Base-by-base conservation (phyloP, 2,888 invertebrate species). In the Cylloceria caligata region DNA sequence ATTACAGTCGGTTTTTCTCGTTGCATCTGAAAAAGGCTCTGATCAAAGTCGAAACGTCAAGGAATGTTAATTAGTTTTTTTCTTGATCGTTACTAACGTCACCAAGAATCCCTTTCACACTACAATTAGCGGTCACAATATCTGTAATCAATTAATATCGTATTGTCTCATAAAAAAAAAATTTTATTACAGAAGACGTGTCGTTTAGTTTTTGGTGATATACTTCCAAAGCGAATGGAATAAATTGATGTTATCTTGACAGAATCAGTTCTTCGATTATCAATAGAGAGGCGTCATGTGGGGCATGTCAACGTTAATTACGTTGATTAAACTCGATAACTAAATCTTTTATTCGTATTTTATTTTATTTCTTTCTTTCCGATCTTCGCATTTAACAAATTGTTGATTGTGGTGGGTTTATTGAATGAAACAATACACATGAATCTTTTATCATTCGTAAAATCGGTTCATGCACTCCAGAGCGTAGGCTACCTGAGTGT, bases 361-460 rank as follows among this genome's bases (percentile, higher is more conserved):
- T 5, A 19, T 27, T 27, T 30, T n/a, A 30, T 64, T 62, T 36
- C 16, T 45, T 71, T 65, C 27, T 57, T 30, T 65, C 21, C 19
- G 39, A 30, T 71, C 27, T 45, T 3, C 24, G 6, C 52, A 60
- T 21, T 19, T 7, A 42, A 49, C 9, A 55, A 64, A 36, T 39
- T 57, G 57, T 24, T 52, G 34, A 64, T 55, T 52, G 19, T 21
- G 21, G 52, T 45, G 11, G 16, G 11, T 11, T 60, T 68, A 42
- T 13, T 13, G 16, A 34, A 49, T 2, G 57, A 27, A n/a, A 24
- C 11, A 27, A 19, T 21, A 39, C 49, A 62, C 60, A 39, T 21
- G 34, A 45, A 64, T 72, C 60, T 34, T 81, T 81, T 81, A 77
- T 73, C 81, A 77, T 81, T 77, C 47, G 52, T 21, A 62, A 81